These are phyloP conservation scores for Eurytoma adleriae DNA, from an alignment of 2,888 invertebrate genomes.

Conservation along the genomic window DNA sequence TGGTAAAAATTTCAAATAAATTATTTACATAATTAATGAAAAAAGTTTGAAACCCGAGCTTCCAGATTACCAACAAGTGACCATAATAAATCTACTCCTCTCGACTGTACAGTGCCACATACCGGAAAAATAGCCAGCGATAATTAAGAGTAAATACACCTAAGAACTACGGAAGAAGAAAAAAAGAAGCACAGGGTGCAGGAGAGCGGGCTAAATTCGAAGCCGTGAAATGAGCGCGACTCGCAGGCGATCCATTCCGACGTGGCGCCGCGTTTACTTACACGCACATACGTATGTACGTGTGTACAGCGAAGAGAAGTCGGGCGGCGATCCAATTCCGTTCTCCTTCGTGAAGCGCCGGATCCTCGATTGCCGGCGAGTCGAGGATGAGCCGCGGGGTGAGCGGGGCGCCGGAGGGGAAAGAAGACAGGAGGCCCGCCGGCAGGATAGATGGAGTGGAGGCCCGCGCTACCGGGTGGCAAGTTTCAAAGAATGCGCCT, in stretches of 20 bases:
- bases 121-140: too few species aligned
- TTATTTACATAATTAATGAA: too few species aligned
- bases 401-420: background rate
- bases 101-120: too few species aligned
- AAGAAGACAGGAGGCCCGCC: background rate
- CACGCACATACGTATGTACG: background rate
- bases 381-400: slow-evolving; percentile 9
- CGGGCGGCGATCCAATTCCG: slow-evolving; percentile 40
- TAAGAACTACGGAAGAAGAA: too few species aligned
- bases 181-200: too few species aligned
- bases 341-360: slow-evolving; percentile 22
- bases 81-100: too few species aligned
- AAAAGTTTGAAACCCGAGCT: too few species aligned
- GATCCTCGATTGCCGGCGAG: slow-evolving; percentile 29
- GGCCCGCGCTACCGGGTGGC: slow-evolving; percentile 12
- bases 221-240: background rate
- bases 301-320: background rate
- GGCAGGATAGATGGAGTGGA: slow-evolving; percentile 22
- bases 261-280: background rate
- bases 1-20: too few species aligned
- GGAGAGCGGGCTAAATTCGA: background rate
- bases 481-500: slow-evolving; percentile 16
- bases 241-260: background rate
- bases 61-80: too few species aligned
- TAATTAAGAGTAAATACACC: too few species aligned